A percentile compares a stretch with the other conserved stretches of the same genome.
phyloP scores from a whole-genome alignment of 1,140 invertebrate genomes.

The Drosophila nasuta region DNA sequence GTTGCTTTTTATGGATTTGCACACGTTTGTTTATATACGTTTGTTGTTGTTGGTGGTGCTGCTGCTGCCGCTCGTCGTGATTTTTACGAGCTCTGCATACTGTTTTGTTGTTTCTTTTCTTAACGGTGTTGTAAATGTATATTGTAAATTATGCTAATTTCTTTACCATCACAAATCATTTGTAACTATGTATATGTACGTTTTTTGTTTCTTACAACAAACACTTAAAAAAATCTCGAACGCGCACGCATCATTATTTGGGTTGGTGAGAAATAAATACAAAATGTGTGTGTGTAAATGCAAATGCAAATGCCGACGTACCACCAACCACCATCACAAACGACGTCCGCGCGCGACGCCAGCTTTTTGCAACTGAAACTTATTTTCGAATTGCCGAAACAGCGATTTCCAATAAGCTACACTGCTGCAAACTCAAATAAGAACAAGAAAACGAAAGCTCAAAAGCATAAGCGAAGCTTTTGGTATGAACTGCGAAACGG shows the following conservation, averaged over 20 bases:
- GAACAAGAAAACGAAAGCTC: slow-evolving; percentile 23
- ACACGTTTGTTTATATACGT: slow-evolving; percentile 45
- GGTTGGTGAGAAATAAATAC: slow-evolving; percentile 3
- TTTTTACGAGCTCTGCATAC: slow-evolving; percentile 11
- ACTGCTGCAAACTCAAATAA: slow-evolving; percentile 24
- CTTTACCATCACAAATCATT: slow-evolving; percentile 1
- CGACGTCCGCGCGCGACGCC: slow-evolving; percentile 40
- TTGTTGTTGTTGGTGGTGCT: slow-evolving; percentile 14
- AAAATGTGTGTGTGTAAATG: slow-evolving; percentile 10
- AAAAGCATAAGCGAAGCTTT: slow-evolving; percentile 18
- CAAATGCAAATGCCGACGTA: slow-evolving; percentile 24
- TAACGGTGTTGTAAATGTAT: slow-evolving; percentile 4
- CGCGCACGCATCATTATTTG: slow-evolving; percentile 24
- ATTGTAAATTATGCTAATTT: background rate
- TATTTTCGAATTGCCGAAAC: slow-evolving; percentile 44
- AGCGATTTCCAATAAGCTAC: slow-evolving; percentile 43
- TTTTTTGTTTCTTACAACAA: background rate
- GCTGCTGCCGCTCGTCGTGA: slow-evolving; percentile 7
- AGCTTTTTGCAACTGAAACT: slow-evolving; percentile 57
- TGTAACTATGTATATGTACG: slow-evolving; percentile 7
- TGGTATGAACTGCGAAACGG: background rate
- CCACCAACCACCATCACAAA: background rate
- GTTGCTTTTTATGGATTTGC: slow-evolving; percentile 46
- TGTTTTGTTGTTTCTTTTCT: slow-evolving; percentile 1
- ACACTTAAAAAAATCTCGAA: slow-evolving; percentile 34